Percentiles rank a stretch among this genome's conserved stretches.
Evolutionary conservation across 2,797 vertebrate species (phyloP).

Genomic region (Chaetodon trifasciatus): DNA sequence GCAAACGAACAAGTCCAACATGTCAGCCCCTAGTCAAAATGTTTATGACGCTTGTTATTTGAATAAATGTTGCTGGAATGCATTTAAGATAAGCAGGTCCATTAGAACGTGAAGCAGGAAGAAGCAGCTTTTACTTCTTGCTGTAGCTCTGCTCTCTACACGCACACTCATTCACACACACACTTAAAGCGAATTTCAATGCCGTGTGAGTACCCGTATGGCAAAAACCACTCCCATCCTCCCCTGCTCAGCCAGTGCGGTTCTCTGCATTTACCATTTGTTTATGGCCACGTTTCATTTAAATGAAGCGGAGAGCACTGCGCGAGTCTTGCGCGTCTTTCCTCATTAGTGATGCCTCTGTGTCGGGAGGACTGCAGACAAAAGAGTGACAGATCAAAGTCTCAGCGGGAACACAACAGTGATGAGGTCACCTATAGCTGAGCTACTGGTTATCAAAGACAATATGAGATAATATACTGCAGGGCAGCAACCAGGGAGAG

Average conservation of each 20-base stretch:
- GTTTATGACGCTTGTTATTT: neutral
- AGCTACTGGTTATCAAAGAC: conserved; percentile 41
- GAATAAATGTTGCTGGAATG: conserved; percentile 1
- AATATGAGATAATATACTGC: conserved; percentile 44
- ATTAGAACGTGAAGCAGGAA: conserved; percentile 55
- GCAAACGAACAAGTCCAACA: conserved; percentile 22
- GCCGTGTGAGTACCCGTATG: conserved; percentile 61
- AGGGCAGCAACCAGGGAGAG: conserved; percentile 18
- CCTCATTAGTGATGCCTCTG: conserved; percentile 23
- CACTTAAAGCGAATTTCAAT: conserved; percentile 63
- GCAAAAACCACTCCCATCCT: conserved; percentile 54
- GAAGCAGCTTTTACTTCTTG: conserved; percentile 28
- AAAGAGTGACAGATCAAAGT: conserved; percentile 51
- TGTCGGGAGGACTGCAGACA: conserved; percentile 14
- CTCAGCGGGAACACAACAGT: conserved; percentile 19
- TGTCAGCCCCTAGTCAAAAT: neutral
- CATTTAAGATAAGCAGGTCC: conserved; percentile 40
- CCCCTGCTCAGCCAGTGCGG: conserved; percentile 32
- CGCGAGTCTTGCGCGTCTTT: conserved; percentile 1
- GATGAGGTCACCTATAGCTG: conserved; percentile 49
- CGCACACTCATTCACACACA: conserved; percentile 39
- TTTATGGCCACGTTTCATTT: conserved; percentile 37
- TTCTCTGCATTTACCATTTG: conserved; percentile 40
- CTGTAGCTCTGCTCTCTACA: conserved; percentile 33
- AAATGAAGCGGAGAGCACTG: conserved; percentile 31